These are phyloP conservation scores for Planiliza haematocheilus DNA, from an alignment of 2,113 vertebrate species.

Conservation along the genomic window DNA sequence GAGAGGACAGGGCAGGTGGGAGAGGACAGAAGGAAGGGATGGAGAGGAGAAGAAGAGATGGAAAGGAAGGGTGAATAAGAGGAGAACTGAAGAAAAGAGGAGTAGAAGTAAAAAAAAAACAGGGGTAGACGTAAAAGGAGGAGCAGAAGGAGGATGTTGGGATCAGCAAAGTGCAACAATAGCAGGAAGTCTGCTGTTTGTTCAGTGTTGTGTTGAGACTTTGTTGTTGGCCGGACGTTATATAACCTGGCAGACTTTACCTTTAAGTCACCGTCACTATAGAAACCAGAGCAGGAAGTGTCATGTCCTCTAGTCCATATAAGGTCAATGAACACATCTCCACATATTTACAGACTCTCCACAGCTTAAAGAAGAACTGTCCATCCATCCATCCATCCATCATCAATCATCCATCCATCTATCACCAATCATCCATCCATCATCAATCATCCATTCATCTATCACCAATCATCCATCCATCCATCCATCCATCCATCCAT, in stretches of 20 bases:
- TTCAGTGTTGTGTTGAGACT: conserved; percentile 54
- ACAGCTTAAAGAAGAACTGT: too few species aligned
- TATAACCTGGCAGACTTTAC: conserved; percentile 55
- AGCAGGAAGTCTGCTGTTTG: conserved; percentile 67
- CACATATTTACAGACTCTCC: too few species aligned
- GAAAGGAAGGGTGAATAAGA: not conserved
- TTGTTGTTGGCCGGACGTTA: conserved; percentile 61
- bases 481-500: too few species aligned
- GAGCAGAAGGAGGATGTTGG: conserved; percentile 36
- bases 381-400: too few species aligned
- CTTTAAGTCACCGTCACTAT: conserved; percentile 44
- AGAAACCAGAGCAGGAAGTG: conserved; percentile 20
- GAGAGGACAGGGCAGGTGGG: not conserved
- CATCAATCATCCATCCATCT: too few species aligned
- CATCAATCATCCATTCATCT: too few species aligned
- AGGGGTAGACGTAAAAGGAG: not conserved
- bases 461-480: too few species aligned
- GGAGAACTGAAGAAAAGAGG: not conserved
- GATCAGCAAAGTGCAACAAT: conserved; percentile 49
- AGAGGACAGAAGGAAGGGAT: not conserved
- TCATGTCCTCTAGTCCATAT: conserved; percentile 7
- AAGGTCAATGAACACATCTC: not conserved
- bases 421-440: too few species aligned
- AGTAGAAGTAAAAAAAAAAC: not conserved
- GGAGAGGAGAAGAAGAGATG: not conserved